phyloP scores from a whole-genome alignment of 2,113 vertebrate species.

The Serinus canaria region DNA sequence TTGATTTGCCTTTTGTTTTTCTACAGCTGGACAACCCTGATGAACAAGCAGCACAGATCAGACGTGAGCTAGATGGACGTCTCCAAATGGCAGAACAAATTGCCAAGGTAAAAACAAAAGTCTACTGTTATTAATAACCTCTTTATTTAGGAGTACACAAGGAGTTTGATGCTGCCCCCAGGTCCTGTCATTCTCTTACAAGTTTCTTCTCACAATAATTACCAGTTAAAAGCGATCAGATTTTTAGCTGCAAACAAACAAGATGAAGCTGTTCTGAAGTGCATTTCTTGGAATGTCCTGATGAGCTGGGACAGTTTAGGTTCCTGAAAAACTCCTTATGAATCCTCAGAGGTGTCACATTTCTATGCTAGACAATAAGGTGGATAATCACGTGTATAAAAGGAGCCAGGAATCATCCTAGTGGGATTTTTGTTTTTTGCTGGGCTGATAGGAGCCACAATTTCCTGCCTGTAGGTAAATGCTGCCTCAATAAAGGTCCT shows the following conservation, averaged over 20 bases:
- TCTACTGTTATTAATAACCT: neutral
- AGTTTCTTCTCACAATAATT: neutral
- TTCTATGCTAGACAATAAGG: neutral
- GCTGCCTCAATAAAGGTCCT: neutral
- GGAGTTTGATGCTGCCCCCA: neutral
- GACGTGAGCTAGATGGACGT: constrained; percentile 92
- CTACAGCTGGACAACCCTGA: constrained; percentile 95
- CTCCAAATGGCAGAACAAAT: constrained; percentile 99
- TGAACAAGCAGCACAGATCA: constrained; percentile 97
- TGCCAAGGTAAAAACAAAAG: constrained; percentile 86
- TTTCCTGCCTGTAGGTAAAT: neutral
- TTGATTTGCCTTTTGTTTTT: constrained; percentile 46
- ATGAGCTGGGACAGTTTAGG: neutral
- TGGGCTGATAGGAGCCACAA: neutral
- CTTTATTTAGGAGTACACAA: neutral
- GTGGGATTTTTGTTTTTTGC: neutral
- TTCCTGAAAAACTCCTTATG: neutral
- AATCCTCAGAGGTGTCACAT: neutral
- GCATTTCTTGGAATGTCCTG: neutral
- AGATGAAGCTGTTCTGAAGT: neutral
- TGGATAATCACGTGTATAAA: neutral
- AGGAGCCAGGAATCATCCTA: neutral
- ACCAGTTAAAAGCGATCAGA: neutral
- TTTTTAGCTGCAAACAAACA: neutral
- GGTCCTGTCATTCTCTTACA: neutral